Evolutionary conservation across 1,140 invertebrate species (phyloP), one percentile per base, ranked within the genome.

Genomic region (Lepidurus packardi): DNA sequence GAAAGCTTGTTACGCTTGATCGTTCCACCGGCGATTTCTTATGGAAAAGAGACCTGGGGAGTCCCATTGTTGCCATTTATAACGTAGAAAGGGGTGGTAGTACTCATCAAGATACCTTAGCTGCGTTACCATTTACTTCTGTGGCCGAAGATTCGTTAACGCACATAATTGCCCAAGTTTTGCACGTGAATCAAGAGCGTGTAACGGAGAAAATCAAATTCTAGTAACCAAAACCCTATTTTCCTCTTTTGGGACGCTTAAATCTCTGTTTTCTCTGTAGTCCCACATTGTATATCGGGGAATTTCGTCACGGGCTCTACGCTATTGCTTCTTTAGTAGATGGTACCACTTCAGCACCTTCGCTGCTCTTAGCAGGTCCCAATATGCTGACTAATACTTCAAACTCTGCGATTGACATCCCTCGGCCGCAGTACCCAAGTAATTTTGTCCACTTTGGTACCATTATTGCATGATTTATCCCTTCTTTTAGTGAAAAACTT

Each of bases 21-120:
- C 86, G 90, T 77, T 88, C 89, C 81, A 87, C 89, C 79, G 93
- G 94, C 0, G 89, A 91, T 79, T 86, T 95, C 44, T 84, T 96
- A 8, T 98, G 96, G 96, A 90, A 94, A 82, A 87, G 90, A 21
- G 91, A 98, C 84, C 90, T 95, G 74, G 90, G 91, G 75, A 96
- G 94, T 79, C 96, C 97, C 3, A 91, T 99, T 2, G 92, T 99
- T 74, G 96, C 93, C 0, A 90, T 95, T 78, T 99, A 98, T 85
- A 86, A 92, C 1, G 85, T 97, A 77, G 91, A 92, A 80, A 88
- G 90, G 8, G 87, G 88, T 78, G 77, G 79, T 82, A 41, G 80
- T 78, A 75, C 11, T 25, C 41, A 34, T 11, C 77, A 43, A 44
- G 90, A 92, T 43, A 25, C 25, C 43, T 81, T 79, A 73, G 93